Evolutionary conservation across 2,797 vertebrate species (phyloP), one percentile per base, ranked within the genome.

Genomic region (Helicolenus hilgendorfi): DNA sequence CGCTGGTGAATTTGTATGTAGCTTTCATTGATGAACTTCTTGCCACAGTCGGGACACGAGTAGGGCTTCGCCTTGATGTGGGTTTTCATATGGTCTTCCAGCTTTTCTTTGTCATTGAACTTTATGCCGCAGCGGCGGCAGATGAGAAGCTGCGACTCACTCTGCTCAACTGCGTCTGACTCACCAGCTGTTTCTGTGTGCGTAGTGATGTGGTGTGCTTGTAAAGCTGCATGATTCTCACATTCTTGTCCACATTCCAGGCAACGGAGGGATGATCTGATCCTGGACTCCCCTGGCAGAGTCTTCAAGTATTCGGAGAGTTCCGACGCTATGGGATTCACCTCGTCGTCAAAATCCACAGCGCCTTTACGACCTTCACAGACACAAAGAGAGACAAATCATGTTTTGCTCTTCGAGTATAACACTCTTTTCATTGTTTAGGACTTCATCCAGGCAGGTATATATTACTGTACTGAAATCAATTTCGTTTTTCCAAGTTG

Each of bases 1-100:
- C 95, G 94, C 78, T 90, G 94, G 70, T 97, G 96, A 13, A 97
- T 79, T 38, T 95, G 93, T 9, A 97, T 92, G 85, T 96, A 96
- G 81, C 91, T 94, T 67, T 97, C 92, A 0, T 94, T 96, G 85
- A 96, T 96, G 88, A 97, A 97, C 77, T 22, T 94, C 84, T 96
- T 96, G 26, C 96, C 96, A 1, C 96, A 97, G 91, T 97, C 96
- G 0, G 95, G 95, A 72, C 96, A 97, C 0, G 96, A 89, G 79
- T 93, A 96, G 63, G 89, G 96, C 68, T 96, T 97, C 72, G 95
- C 94, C 70, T 95, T 95, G 13, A 94, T 13, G 53, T 97, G 96
- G 5, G 73, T 92, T 69, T 93, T 93, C 93, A 94, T 92, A 36
- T 97, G 96, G 9, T 93, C 93, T 5, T 96, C 94, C 78, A 97